Conservation (phyloP, 2,888 invertebrate species). For the Perithous albicinctus region DNA sequence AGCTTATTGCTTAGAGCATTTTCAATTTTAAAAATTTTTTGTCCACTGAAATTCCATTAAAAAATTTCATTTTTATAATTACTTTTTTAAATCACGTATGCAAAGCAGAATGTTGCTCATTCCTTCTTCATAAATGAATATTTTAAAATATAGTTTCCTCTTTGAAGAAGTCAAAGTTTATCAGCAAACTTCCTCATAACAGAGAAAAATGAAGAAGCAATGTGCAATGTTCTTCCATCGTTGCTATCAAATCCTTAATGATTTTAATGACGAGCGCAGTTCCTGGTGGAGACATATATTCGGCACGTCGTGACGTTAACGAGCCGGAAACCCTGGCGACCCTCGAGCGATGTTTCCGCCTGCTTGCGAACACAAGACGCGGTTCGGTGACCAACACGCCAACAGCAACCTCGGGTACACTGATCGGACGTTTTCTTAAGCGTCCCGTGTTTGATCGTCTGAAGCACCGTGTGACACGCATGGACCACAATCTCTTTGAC, state of each 20-base stretch:
- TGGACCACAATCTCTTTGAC: conserved; percentile 95
- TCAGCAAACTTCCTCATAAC: too few species aligned
- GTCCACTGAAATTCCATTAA: too few species aligned
- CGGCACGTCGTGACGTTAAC: conserved; percentile 90
- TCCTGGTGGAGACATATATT: conserved; percentile 89
- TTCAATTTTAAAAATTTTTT: too few species aligned
- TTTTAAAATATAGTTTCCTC: too few species aligned
- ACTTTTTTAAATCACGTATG: too few species aligned
- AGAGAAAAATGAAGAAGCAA: too few species aligned
- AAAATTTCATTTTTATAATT: too few species aligned
- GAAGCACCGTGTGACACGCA: conserved; percentile 91
- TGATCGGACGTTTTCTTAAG: conserved; percentile 91
- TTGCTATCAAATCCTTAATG: conserved; percentile 15
- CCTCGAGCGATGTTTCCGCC: conserved; percentile 91
- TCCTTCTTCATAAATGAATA: too few species aligned
- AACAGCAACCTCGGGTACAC: conserved; percentile 83
- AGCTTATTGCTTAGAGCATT: too few species aligned
- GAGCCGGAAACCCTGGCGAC: conserved; percentile 90
- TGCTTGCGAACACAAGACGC: conserved; percentile 86
- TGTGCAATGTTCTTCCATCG: too few species aligned
- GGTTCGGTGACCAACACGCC: conserved; percentile 81
- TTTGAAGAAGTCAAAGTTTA: too few species aligned
- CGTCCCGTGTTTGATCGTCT: conserved; percentile 90
- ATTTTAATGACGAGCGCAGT: conserved; percentile 85
- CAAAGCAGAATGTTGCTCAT: too few species aligned